These are phyloP conservation scores for Antigone vipio DNA, from an alignment of 2,113 vertebrate species.

Conservation along the genomic window DNA sequence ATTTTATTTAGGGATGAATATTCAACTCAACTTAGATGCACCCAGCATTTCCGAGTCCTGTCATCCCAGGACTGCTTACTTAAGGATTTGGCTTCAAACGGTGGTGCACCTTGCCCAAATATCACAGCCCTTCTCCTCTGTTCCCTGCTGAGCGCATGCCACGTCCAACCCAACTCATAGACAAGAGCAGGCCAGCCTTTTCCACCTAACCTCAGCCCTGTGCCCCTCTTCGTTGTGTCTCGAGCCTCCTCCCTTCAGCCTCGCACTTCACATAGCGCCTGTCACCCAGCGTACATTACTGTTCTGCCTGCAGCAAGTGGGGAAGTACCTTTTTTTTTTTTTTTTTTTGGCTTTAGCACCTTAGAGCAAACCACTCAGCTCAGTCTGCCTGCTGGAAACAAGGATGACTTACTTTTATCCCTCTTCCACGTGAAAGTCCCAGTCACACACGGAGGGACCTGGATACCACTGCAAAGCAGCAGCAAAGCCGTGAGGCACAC, in stretches of 20 bases:
- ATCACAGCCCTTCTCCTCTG: neutral
- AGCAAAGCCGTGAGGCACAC: neutral
- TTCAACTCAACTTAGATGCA: neutral
- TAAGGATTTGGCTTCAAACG: neutral
- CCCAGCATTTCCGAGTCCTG: neutral
- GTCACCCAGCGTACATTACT: neutral
- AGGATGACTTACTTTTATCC: neutral
- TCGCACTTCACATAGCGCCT: neutral
- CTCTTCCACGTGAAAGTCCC: neutral
- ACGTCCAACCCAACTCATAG: neutral
- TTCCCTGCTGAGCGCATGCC: neutral
- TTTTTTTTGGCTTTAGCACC: neutral
- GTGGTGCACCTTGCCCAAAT: neutral
- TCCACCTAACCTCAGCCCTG: neutral
- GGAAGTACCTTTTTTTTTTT: too few relatives aligned
- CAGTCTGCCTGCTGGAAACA: neutral
- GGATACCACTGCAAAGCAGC: neutral
- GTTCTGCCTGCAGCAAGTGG: neutral
- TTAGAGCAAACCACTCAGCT: neutral
- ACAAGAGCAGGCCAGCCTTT: neutral
- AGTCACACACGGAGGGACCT: fast-evolving
- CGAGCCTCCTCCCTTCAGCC: neutral
- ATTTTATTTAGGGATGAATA: neutral
- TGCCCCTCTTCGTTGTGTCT: neutral
- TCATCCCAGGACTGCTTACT: neutral